These are phyloP conservation scores for Flabesymbios commensalis DNA, from an alignment of 2,888 invertebrate genomes.

Conservation along the genomic window DNA sequence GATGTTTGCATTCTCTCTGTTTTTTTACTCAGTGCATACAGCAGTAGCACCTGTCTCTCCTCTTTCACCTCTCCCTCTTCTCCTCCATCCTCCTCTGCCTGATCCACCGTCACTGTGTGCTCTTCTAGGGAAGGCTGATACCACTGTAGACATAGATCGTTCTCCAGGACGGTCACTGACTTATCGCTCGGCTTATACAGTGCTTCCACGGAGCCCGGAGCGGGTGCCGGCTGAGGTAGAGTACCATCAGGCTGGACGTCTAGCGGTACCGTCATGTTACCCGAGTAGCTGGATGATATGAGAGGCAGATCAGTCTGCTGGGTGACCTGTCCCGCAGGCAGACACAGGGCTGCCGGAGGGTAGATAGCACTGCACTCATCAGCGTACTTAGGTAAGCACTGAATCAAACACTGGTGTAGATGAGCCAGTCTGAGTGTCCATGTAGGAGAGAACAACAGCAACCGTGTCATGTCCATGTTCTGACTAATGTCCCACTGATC, in stretches of 20 bases:
- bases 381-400: slow-evolving; percentile 45
- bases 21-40: slow-evolving; percentile 36
- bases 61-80: slow-evolving; percentile 5
- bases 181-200: slow-evolving; percentile 37
- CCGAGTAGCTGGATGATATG: slow-evolving; percentile 12
- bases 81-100: slow-evolving; percentile 7
- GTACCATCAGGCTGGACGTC: neutral
- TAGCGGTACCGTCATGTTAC: slow-evolving; percentile 1
- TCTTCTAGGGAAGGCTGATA: slow-evolving; percentile 24
- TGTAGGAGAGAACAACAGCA: slow-evolving; percentile 36
- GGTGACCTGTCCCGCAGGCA: slow-evolving; percentile 23
- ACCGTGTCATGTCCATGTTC: slow-evolving; percentile 50
- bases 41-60: slow-evolving; percentile 40
- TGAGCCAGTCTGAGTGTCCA: slow-evolving; percentile 45
- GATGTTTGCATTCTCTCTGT: neutral
- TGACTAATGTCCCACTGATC: slow-evolving; percentile 44
- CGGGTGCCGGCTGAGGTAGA: neutral
- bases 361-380: slow-evolving; percentile 48
- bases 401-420: slow-evolving; percentile 48
- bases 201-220: neutral
- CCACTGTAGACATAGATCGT: slow-evolving; percentile 54
- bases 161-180: slow-evolving; percentile 38
- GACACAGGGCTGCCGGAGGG: slow-evolving; percentile 45
- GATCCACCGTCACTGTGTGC: neutral
- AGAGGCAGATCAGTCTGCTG: slow-evolving; percentile 38